These are phyloP conservation scores for Drosophila vallismaia DNA, from an alignment of 2,888 invertebrate species.

Conservation along the genomic window DNA sequence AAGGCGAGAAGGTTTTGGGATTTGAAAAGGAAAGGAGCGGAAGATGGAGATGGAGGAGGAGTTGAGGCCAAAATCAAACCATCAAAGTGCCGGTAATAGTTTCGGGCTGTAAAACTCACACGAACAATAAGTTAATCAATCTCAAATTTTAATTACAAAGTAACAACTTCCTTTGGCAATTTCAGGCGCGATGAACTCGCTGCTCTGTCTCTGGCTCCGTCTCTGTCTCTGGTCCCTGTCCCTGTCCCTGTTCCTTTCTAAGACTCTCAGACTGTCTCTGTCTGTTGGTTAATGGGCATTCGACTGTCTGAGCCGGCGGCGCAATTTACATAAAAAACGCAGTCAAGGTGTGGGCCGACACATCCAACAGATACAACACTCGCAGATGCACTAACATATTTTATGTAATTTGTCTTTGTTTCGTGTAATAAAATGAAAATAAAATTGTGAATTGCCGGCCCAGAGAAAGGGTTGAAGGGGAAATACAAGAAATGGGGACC, in stretches of 20 bases:
- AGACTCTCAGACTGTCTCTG: conserved; percentile 22
- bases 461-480: conserved; percentile 25
- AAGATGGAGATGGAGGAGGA: conserved; percentile 2
- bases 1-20: conserved; percentile 17
- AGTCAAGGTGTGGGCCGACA: conserved; percentile 71
- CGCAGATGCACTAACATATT: conserved; percentile 62
- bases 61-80: conserved; percentile 68
- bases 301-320: conserved; percentile 47
- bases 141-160: conserved; percentile 79
- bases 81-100: conserved; percentile 78
- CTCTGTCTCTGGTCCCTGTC: background rate
- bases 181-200: conserved; percentile 77
- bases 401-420: conserved; percentile 81
- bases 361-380: conserved; percentile 49
- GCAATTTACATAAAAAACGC: conserved; percentile 75
- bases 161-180: conserved; percentile 80
- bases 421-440: conserved; percentile 80
- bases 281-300: conserved; percentile 63
- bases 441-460: conserved; percentile 75
- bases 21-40: conserved; percentile 15
- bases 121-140: conserved; percentile 81
- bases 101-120: conserved; percentile 79
- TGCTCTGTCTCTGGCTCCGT: conserved; percentile 1
- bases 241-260: conserved; percentile 12
- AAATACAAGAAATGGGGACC: conserved; percentile 16